These are phyloP conservation scores for Strongylocentrotus purpuratus DNA, from an alignment of 35 echinoderm and acorn worm species.

Conservation along the genomic window DNA sequence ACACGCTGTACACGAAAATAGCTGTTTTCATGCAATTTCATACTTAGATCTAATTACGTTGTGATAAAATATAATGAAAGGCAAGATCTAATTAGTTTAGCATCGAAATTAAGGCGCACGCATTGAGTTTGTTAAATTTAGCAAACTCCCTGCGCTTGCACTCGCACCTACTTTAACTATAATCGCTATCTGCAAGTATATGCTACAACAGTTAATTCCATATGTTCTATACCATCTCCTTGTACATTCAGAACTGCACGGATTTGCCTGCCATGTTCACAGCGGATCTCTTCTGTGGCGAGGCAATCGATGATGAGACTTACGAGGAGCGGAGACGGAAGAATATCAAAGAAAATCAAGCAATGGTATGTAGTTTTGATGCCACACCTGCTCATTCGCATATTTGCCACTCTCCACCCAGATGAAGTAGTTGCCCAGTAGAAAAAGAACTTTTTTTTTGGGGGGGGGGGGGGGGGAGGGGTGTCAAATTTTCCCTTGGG, in stretches of 20 bases:
- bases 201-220: background rate
- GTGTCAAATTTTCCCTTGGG: too few species aligned
- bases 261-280: constrained; percentile 29
- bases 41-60: background rate
- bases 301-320: constrained; percentile 40
- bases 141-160: background rate
- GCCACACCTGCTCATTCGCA: too few species aligned
- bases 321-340: constrained; percentile 68
- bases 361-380: constrained; percentile 50
- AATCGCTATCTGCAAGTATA: background rate
- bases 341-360: constrained; percentile 69
- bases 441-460: too few species aligned
- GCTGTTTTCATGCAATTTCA: background rate
- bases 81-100: background rate
- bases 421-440: too few species aligned
- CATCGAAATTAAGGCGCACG: background rate
- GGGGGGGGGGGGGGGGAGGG: too few species aligned
- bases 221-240: background rate
- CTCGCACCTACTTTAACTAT: background rate
- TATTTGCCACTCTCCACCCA: too few species aligned
- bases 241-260: background rate
- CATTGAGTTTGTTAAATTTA: too few species aligned
- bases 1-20: too few species aligned
- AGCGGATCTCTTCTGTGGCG: constrained; percentile 17
- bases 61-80: background rate